These are phyloP conservation scores for Eubucco bourcierii DNA, from an alignment of 2,113 vertebrate genomes.

Conservation along the genomic window DNA sequence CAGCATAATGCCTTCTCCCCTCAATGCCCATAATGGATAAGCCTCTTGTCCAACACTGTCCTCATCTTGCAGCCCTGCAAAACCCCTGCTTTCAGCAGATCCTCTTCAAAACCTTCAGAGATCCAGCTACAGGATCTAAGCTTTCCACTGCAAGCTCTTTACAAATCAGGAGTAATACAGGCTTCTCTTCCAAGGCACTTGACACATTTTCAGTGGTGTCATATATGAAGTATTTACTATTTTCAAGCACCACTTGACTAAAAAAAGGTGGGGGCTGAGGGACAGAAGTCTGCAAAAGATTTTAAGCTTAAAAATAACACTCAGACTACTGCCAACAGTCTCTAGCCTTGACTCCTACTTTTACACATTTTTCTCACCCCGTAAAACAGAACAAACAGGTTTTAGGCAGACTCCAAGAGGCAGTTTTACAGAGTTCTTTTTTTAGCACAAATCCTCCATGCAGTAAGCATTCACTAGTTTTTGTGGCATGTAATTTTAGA, in stretches of 20 bases:
- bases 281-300: neutral
- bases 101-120: neutral
- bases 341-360: constrained; percentile 12
- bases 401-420: neutral
- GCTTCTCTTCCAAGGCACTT: neutral
- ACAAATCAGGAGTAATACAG: neutral
- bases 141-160: neutral
- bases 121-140: neutral
- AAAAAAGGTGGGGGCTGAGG: fast-evolving
- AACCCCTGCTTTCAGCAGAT: neutral
- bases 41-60: neutral
- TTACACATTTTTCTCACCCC: neutral
- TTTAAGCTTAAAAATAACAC: constrained; percentile 17
- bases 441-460: constrained; percentile 29
- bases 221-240: neutral
- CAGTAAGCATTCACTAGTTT: neutral
- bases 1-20: neutral
- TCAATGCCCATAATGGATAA: fast-evolving
- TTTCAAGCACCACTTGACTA: neutral
- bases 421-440: neutral
- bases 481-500: neutral
- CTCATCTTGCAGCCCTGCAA: neutral
- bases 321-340: neutral
- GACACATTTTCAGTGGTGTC: neutral
- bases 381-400: constrained; percentile 23